Evolutionary conservation across 2,113 vertebrate species (phyloP), one percentile per base, ranked within the genome.

Genomic region (Mormoops blainvillei): DNA sequence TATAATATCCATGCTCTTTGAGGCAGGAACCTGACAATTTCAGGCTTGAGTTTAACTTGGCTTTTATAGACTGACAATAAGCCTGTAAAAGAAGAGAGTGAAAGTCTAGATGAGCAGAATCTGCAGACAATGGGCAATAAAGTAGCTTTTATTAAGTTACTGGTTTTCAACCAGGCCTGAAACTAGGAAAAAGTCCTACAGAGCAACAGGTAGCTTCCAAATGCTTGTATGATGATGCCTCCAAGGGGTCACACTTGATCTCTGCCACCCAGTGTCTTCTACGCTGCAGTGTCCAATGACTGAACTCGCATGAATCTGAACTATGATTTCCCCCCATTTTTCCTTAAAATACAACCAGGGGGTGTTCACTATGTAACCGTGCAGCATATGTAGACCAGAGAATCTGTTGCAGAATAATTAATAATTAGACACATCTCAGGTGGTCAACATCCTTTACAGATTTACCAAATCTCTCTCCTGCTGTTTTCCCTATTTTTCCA

Each of bases 361-460:
- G 80, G 45, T 28, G 61, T 65, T 71, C 94, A 70, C 80, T 70
- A 92, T 50, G 68, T 43, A 83, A 56, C n/a, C 56, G 50, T 89
- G 41, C 20, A 87, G 58, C 52, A 43, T n/a, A 65, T 93, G n/a
- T n/a, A 87, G 58, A 89, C 68, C 68, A 65, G 80, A 80, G 90
- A 56, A n/a, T 91, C 92, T 88, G n/a, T 92, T 94, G 88, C 56
- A 82, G 58, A 96, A 93, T 67, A 81, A 94, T 33, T 58, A 52
- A 68, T 78, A 96, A 94, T 61, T 78, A 70, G 87, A 96, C 97
- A 74, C 41, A 90, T 70, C 70, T 58, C 65, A 87, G 50, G 83
- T 86, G 84, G 87, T 84, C 52, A 45, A 3, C 11, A 87, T 52
- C 41, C 67, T 97, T 82, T 88, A 82, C 6, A 73, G 52, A 90